Evolutionary conservation across 1,140 invertebrate species (phyloP), one percentile per base, ranked within the genome.

Genomic region (Apolygus lucorum): DNA sequence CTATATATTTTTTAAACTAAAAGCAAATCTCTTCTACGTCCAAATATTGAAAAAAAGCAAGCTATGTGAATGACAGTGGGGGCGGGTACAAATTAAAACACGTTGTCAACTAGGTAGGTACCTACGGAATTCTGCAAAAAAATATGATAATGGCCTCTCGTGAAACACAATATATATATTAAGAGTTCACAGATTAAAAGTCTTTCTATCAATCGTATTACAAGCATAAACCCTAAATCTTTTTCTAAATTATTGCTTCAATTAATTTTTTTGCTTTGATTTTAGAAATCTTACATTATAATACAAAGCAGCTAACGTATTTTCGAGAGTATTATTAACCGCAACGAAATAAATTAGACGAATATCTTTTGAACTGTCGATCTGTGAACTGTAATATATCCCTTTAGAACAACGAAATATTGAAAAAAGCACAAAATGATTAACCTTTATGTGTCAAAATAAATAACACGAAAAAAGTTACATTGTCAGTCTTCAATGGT

Each of bases 401-500:
- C 34, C 34, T 42, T 42, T 17, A 17, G 34, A 17, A 17, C 17
- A 42, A 42, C 34, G 34, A 42, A 42, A 42, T 17, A 17, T 63
- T 17, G 17, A 25, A 63, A n/a, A 62, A 8, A 21, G 24, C 21
- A 63, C 2, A 63, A 1, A 25, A 22, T 25, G 22, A 25, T 25
- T 2, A 11, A 66, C 64, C 28, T 64, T 13, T 25, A 66, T 66
- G 26, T 29, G 34, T 34, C 21, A 34, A 66, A 17, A 34, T 26
- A 66, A 66, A 66, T 25, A 25, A 25, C 27, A 26, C 14, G 26
- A 11, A 49, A 49, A 49, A 49, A 49, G 17, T 17, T 59, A 59
- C 22, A 24, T 59, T 21, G 54, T 68, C 67, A 68, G 67, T 68
- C 67, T 68, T 68, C 54, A 54, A 62, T 59, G 67, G 67, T 62